phyloP scores from a whole-genome alignment of 2,797 vertebrate genomes.

The Vespertilio murinus region DNA sequence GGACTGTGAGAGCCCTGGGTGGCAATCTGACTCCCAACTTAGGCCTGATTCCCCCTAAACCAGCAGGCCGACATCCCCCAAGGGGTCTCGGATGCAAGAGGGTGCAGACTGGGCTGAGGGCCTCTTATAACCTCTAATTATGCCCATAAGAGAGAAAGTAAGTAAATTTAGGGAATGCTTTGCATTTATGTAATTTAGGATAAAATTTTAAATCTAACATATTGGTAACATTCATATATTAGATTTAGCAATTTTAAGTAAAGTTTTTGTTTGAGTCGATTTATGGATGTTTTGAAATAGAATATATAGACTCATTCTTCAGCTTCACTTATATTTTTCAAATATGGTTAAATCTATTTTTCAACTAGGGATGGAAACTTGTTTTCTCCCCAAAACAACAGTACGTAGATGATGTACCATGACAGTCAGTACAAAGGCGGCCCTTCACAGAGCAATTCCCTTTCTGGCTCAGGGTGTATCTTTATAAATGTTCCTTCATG shows the following conservation, averaged over 20 bases:
- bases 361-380: neutral
- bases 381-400: neutral
- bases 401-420: neutral
- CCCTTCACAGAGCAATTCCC: fast-evolving
- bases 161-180: neutral
- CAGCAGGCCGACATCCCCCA: too few species aligned
- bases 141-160: neutral
- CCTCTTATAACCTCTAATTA: neutral
- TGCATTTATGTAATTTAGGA: neutral
- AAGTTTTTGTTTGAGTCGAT: neutral
- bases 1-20: too few species aligned
- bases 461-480: neutral
- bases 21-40: too few species aligned
- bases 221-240: neutral
- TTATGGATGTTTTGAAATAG: neutral
- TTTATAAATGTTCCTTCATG: neutral
- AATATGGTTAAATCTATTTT: neutral
- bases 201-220: neutral
- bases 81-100: too few species aligned
- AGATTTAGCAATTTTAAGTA: neutral
- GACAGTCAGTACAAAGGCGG: neutral
- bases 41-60: too few species aligned
- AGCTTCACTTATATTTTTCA: neutral
- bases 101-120: too few species aligned
- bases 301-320: neutral